Conservation (phyloP, 2,888 invertebrate species). For the Phyllotreta cruciferae region DNA sequence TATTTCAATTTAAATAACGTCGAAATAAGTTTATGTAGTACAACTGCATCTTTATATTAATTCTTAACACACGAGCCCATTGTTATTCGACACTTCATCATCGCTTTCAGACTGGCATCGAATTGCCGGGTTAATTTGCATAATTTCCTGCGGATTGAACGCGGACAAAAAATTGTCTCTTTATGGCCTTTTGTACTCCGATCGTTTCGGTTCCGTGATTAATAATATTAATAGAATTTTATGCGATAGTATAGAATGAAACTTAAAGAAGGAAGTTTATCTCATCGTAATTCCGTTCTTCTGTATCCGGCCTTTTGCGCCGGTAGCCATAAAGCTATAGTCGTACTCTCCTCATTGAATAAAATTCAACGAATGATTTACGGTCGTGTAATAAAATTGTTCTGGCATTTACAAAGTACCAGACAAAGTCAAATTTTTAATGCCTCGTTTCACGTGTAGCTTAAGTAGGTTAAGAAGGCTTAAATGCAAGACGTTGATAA, state of each 20-base stretch:
- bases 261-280: conserved; percentile 26
- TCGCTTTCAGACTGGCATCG: not conserved
- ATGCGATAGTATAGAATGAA: not conserved
- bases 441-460: too few species aligned
- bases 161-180: conserved; percentile 4
- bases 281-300: conserved; percentile 26
- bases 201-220: conserved; percentile 6
- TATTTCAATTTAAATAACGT: too few species aligned
- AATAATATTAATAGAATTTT: conserved; percentile 3
- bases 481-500: too few species aligned
- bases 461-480: too few species aligned
- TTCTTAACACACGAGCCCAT: too few species aligned
- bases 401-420: too few species aligned
- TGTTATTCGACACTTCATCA: too few species aligned
- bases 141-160: conserved; percentile 5
- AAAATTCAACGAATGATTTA: not conserved
- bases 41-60: too few species aligned
- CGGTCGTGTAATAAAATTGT: too few species aligned
- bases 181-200: not conserved
- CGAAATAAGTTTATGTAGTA: too few species aligned
- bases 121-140: conserved; percentile 17
- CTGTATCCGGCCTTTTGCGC: conserved; percentile 1
- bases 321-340: not conserved
- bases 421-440: too few species aligned
- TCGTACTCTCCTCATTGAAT: not conserved